These are phyloP conservation scores for Liasis olivaceus DNA, from an alignment of 2,797 vertebrate species.

Conservation along the genomic window DNA sequence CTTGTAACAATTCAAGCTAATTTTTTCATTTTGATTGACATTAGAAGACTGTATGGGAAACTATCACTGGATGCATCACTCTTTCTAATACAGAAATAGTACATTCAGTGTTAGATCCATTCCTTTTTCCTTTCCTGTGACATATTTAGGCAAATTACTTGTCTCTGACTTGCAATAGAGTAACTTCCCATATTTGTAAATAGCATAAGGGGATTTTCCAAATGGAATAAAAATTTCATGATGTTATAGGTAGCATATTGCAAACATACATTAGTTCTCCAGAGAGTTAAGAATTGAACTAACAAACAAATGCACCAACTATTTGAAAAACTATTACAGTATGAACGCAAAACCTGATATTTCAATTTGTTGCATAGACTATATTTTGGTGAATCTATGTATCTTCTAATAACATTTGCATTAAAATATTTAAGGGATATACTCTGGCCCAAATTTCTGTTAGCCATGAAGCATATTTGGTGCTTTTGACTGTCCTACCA, in stretches of 20 bases:
- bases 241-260: slow-evolving; percentile 52
- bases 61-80: slow-evolving; percentile 51
- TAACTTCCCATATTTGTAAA: slow-evolving; percentile 65
- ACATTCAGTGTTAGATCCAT: slow-evolving; percentile 42
- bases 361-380: slow-evolving; percentile 10
- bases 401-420: neutral
- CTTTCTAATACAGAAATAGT: slow-evolving; percentile 45
- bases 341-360: slow-evolving; percentile 36
- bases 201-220: slow-evolving; percentile 65
- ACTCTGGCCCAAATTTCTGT: neutral
- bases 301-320: neutral
- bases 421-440: neutral
- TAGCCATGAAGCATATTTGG: neutral
- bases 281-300: slow-evolving; percentile 52
- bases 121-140: slow-evolving; percentile 49
- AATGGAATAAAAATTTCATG: slow-evolving; percentile 54
- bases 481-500: neutral
- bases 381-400: neutral
- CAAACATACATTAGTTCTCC: slow-evolving; percentile 59
- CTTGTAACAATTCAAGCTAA: slow-evolving; percentile 36
- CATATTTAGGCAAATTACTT: slow-evolving; percentile 22
- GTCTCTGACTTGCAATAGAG: slow-evolving; percentile 25
- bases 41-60: slow-evolving; percentile 22
- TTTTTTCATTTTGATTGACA: slow-evolving; percentile 21
- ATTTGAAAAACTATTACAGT: slow-evolving; percentile 34